phyloP scores from a whole-genome alignment of 2,888 invertebrate species.

The Neoscelio sp. region DNA sequence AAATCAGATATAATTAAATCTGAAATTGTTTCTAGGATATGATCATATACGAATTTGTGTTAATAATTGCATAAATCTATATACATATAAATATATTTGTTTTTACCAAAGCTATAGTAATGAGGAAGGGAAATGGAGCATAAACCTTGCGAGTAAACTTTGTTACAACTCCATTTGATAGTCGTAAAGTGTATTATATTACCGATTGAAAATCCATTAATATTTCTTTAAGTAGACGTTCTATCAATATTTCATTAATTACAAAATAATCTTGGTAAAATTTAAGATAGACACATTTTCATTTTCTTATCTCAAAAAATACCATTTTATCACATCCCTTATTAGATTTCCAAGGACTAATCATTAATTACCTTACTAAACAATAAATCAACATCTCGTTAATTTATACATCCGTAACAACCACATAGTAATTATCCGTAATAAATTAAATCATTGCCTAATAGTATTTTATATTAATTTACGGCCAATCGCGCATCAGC shows the following conservation, averaged over 20 bases:
- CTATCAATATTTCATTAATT: constrained; percentile 1
- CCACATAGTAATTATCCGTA: constrained; percentile 19
- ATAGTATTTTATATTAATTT: constrained; percentile 31
- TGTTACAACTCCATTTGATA: no score
- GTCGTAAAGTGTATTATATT: no score
- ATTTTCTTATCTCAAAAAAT: neutral
- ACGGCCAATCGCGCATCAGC: constrained; percentile 37
- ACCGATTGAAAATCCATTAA: neutral
- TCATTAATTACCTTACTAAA: constrained; percentile 3
- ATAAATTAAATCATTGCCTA: constrained; percentile 36
- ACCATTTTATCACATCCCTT: neutral
- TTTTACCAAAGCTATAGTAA: neutral
- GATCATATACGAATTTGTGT: no score
- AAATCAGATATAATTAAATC: no score
- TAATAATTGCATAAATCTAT: no score
- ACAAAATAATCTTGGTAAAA: no score
- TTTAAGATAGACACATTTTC: no score
- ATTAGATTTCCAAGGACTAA: constrained; percentile 1
- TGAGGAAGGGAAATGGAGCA: neutral
- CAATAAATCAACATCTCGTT: constrained; percentile 15
- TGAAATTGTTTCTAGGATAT: no score
- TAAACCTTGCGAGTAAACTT: no score
- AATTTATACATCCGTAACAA: constrained; percentile 5
- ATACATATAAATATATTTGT: neutral
- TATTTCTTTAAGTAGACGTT: neutral